phyloP scores from a whole-genome alignment of 2,888 invertebrate genomes.

The Xestia xanthographa region DNA sequence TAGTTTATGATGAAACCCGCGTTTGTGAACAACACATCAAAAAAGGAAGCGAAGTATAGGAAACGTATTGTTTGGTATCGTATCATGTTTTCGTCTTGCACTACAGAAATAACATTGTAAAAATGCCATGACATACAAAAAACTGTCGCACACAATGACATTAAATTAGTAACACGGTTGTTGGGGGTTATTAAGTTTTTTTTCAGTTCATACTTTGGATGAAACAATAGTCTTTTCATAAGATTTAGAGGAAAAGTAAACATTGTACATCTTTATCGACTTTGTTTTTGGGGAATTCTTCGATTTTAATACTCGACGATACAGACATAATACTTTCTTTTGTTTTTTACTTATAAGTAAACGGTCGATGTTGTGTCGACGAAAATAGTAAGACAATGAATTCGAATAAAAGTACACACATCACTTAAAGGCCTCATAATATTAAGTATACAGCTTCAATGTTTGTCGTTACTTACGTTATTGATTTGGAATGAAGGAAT shows the following conservation, averaged over 20 bases:
- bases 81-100: background rate
- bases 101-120: background rate
- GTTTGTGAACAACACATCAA: constrained; percentile 2
- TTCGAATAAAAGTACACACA: background rate
- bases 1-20: constrained; percentile 36
- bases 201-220: constrained; percentile 21
- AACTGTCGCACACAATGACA: background rate
- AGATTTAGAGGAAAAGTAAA: constrained; percentile 22
- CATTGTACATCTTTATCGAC: constrained; percentile 20
- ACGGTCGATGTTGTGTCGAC: background rate
- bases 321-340: background rate
- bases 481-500: background rate
- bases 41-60: constrained; percentile 2
- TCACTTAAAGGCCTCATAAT: background rate
- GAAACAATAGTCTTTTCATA: constrained; percentile 2
- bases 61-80: background rate
- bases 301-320: background rate
- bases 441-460: background rate
- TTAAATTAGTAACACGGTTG: background rate
- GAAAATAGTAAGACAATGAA: background rate
- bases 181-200: constrained; percentile 17
- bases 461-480: background rate
- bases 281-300: background rate
- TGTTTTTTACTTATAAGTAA: background rate
- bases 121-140: background rate